Evolutionary conservation across 2,113 vertebrate genomes (phyloP).

Genomic region (Dromaius novaehollandiae): DNA sequence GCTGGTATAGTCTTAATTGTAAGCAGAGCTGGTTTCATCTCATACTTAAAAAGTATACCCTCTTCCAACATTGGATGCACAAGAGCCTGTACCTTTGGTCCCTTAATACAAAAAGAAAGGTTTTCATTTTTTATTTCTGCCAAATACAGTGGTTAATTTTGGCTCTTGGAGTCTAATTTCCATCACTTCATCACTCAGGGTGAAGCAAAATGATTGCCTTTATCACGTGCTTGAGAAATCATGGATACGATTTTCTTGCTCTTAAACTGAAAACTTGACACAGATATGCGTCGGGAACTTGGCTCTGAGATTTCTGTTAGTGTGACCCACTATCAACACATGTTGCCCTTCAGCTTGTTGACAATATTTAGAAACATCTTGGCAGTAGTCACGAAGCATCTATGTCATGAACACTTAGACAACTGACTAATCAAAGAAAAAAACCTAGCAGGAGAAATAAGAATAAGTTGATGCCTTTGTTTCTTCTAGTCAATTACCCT

Average conservation of each 20-base stretch:
- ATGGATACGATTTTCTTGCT: background rate
- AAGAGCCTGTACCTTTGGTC: background rate
- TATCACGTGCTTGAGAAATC: background rate
- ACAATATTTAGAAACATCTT: background rate
- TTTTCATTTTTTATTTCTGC: background rate
- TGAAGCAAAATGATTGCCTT: background rate
- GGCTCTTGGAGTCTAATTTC: background rate
- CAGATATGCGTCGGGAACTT: background rate
- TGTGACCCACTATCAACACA: background rate
- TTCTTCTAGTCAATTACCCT: constrained; percentile 23
- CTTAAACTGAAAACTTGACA: background rate
- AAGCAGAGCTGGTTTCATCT: background rate
- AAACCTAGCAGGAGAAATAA: background rate
- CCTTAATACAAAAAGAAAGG: background rate
- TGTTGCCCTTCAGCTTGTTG: background rate
- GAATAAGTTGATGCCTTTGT: background rate
- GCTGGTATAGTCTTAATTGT: background rate
- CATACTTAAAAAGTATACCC: background rate
- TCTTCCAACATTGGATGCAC: background rate
- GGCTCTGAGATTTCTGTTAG: background rate
- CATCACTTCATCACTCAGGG: background rate
- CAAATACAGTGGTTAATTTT: background rate
- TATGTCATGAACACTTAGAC: background rate
- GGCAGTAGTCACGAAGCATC: background rate
- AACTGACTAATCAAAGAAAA: background rate